phyloP scores from a whole-genome alignment of 2,888 invertebrate species.

The Eumerus sabulonum region DNA sequence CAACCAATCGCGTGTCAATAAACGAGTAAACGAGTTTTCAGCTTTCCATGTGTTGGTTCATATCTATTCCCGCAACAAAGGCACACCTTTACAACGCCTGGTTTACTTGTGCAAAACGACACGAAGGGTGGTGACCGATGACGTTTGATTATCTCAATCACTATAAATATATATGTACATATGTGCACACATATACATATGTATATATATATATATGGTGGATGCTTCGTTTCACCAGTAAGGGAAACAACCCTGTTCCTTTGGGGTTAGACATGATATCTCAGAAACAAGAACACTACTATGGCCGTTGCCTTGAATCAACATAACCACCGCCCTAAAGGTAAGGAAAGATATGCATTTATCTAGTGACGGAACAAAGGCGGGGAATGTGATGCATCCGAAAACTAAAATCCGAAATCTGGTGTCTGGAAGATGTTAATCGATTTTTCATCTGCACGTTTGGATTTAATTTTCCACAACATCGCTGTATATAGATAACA shows the following conservation, averaged over 20 bases:
- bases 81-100: conserved; percentile 16
- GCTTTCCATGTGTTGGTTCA: conserved; percentile 10
- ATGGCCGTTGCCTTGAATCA: conserved; percentile 59
- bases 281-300: conserved; percentile 11
- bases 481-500: no score
- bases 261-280: neutral
- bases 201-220: neutral
- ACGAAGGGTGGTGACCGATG: conserved; percentile 36
- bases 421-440: conserved; percentile 56
- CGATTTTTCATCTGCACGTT: conserved; percentile 33
- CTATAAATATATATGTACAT: no score
- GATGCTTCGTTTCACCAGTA: neutral
- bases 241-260: neutral
- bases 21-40: conserved; percentile 11
- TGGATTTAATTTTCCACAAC: no score
- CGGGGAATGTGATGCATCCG: no score
- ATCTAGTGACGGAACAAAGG: no score
- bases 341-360: neutral
- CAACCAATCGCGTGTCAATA: conserved; percentile 59
- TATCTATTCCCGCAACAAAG: conserved; percentile 16
- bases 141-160: no score
- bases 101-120: conserved; percentile 5
- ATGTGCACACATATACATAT: no score
- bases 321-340: conserved; percentile 37
- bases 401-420: conserved; percentile 9